phyloP scores from a whole-genome alignment of 2,888 invertebrate species.

The Diogma glabrata region DNA sequence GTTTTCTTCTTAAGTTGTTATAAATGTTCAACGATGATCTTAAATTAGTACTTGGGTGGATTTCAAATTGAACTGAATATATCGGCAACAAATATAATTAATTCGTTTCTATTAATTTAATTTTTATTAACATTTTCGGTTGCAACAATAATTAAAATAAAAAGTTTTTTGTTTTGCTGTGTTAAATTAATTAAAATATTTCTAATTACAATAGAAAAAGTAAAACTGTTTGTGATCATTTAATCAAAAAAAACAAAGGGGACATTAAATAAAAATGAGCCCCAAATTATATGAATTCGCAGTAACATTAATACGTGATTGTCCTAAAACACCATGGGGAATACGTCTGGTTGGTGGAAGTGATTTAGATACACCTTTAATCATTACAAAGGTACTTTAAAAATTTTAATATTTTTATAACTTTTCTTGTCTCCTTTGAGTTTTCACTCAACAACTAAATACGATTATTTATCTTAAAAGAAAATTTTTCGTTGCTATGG shows the following conservation, averaged over 20 bases:
- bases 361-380: constrained; percentile 75
- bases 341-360: constrained; percentile 77
- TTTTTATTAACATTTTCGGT: neutral
- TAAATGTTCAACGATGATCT: constrained; percentile 11
- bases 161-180: neutral
- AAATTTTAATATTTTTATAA: no score
- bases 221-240: no score
- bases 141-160: neutral
- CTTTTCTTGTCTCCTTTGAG: no score
- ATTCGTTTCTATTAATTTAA: neutral
- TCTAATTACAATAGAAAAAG: neutral
- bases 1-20: neutral
- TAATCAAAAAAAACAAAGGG: neutral
- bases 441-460: neutral
- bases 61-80: constrained; percentile 28
- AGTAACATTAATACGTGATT: constrained; percentile 59
- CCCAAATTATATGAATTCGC: constrained; percentile 61
- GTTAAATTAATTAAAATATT: neutral
- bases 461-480: no score
- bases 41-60: constrained; percentile 36
- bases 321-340: constrained; percentile 68
- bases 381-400: constrained; percentile 76
- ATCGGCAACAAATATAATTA: no score
- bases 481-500: no score
- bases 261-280: constrained; percentile 27